A percentile compares a stretch with the other conserved stretches of the same genome.
phyloP scores from a whole-genome alignment of 2,113 vertebrate genomes.

The Ailurus styani region DNA sequence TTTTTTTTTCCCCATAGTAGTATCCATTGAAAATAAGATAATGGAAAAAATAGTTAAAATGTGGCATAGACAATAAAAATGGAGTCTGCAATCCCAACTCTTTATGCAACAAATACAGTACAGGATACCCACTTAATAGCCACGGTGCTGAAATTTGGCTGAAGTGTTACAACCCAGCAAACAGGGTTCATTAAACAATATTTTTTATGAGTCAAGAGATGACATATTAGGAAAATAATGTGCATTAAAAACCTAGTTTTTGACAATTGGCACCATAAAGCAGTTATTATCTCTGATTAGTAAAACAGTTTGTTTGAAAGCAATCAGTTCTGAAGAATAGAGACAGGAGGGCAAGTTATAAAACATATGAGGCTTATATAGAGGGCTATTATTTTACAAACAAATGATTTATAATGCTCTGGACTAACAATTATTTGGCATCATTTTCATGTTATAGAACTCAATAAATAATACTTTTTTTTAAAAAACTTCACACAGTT shows the following conservation, averaged over 20 bases:
- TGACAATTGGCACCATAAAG: conserved; percentile 45
- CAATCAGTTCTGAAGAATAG: conserved; percentile 40
- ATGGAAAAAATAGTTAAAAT: conserved; percentile 5
- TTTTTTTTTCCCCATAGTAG: not conserved
- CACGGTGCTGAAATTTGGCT: not conserved
- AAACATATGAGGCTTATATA: conserved; percentile 38
- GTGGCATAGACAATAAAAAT: not conserved
- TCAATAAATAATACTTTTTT: conserved; percentile 69
- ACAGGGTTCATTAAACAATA: not conserved
- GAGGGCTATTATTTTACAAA: conserved; percentile 62
- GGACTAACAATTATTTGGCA: conserved; percentile 52
- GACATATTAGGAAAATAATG: conserved; percentile 40
- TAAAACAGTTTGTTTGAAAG: conserved; percentile 64
- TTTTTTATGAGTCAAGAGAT: conserved; percentile 35
- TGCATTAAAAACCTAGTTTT: conserved; percentile 55
- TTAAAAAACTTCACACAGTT: conserved; percentile 65
- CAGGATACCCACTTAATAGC: not conserved
- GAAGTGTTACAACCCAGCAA: not conserved
- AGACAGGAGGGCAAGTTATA: conserved; percentile 46
- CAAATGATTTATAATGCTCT: conserved; percentile 59
- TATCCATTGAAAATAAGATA: not conserved
- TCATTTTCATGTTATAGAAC: conserved; percentile 57
- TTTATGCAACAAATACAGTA: conserved; percentile 9
- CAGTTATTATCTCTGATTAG: conserved; percentile 57
- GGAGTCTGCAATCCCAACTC: not conserved